Percentiles rank a stretch among this genome's conserved stretches.
phyloP scores from a whole-genome alignment of 2,797 vertebrate genomes.

The Hypotaenidia okinawae region DNA sequence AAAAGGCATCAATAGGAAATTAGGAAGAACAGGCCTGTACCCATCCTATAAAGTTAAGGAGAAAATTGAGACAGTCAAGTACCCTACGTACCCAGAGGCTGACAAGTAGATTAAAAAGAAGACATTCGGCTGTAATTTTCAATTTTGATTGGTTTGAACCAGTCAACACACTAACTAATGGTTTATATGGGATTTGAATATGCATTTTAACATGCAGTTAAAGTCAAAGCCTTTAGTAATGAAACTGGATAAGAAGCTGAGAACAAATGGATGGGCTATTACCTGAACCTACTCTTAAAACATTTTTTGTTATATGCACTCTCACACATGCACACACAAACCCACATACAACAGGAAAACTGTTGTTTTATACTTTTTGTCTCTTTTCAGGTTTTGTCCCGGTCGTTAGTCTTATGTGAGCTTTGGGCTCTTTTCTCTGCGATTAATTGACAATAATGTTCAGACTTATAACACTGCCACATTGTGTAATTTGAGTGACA shows the following conservation, averaged over 20 bases:
- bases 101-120: conserved; percentile 82
- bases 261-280: conserved; percentile 63
- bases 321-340: conserved; percentile 68
- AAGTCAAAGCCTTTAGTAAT: conserved; percentile 63
- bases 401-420: conserved; percentile 64
- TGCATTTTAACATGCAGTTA: conserved; percentile 66
- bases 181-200: conserved; percentile 61
- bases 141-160: conserved; percentile 49
- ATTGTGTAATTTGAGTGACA: conserved; percentile 85
- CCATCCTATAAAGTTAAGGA: conserved; percentile 98
- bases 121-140: conserved; percentile 72
- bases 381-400: conserved; percentile 73
- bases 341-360: conserved; percentile 60
- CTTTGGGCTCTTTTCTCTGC: conserved; percentile 60
- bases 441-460: conserved; percentile 71
- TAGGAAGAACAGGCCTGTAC: conserved; percentile 95
- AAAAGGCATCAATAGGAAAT: conserved; percentile 96
- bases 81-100: conserved; percentile 94
- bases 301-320: conserved; percentile 71
- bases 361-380: conserved; percentile 76
- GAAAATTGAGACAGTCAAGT: conserved; percentile 97
- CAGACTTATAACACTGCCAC: conserved; percentile 83
- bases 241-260: conserved; percentile 63
- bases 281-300: conserved; percentile 70
- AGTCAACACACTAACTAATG: conserved; percentile 51